Evolutionary conservation across 2,888 invertebrate species (phyloP), one percentile per base, ranked within the genome.

Genomic region (Netelia inedita): DNA sequence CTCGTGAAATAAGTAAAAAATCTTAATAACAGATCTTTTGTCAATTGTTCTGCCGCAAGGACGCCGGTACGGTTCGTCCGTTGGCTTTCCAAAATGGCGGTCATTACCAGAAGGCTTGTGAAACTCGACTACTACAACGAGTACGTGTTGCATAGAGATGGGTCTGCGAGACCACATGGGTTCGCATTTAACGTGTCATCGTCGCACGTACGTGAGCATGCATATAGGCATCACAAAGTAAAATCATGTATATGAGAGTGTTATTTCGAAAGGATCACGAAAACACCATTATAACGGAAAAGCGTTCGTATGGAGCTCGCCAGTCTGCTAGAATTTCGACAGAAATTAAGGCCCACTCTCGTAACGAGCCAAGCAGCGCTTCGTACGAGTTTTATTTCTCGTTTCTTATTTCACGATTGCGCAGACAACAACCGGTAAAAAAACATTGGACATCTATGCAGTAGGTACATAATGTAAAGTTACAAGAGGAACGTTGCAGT

Each of bases 201-300:
- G 55, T 63, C 74, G 61, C 61, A 66, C 59, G 66, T 46, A 74
- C 76, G 59, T 86, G 79, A 76, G 63, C 43, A 57, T 19, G 53
- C 50, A 59, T 69, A 41, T n/a, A n/a, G 68, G 11, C 50, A 69
- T 41, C 83, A 10, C 43, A 65, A 19, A 19, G 55, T 41, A 79
- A 79, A 63, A 35, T 3, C 57, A n/a, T 21, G 16, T 16, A 19
- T 57, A 19, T 57, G 55, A 68, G 66, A 76, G 35, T 73, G 46
- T 76, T 71, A 79, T 88, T 85, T 79, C 71, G 23, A 75, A 76
- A 76, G 68, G 8, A 43, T 35, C 28, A 43, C 53, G n/a, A 69
- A 53, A 68, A 68, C 3, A 19, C 11, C 46, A 11, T 66, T 72
- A 65, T 72, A 79, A 75, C 74, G 68, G 61, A 57, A 46, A 71